Conservation (phyloP, 2,888 invertebrate species). For the Cyrtodaria siliqua region DNA sequence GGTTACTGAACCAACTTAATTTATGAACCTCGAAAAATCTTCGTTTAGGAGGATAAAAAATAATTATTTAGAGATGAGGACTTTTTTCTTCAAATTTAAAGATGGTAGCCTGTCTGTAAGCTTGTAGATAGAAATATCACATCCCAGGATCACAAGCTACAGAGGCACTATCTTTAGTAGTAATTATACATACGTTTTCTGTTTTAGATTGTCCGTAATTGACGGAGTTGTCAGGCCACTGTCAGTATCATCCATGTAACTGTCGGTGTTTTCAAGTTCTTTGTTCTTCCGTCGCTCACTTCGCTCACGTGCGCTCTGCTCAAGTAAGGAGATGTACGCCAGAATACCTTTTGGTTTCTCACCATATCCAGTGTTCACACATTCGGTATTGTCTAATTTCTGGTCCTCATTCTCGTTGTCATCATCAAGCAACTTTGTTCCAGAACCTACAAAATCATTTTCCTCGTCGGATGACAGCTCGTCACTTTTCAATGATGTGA, state of each 20-base stretch:
- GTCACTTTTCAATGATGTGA: conserved; percentile 60
- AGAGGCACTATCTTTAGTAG: too few species aligned
- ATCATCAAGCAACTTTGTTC: conserved; percentile 55
- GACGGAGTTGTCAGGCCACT: conserved; percentile 62
- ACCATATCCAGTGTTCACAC: conserved; percentile 54
- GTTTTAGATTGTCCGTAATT: conserved; percentile 50
- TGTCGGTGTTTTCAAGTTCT: conserved; percentile 57
- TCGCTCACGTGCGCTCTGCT: conserved; percentile 77
- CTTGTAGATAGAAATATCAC: too few species aligned
- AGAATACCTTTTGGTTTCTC: conserved; percentile 79
- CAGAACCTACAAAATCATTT: conserved; percentile 67
- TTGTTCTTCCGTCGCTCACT: conserved; percentile 60
- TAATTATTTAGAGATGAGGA: too few species aligned
- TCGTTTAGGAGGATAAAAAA: too few species aligned
- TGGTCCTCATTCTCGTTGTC: conserved; percentile 53
- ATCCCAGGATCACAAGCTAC: too few species aligned
- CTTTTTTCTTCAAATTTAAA: too few species aligned
- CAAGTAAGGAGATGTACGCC: conserved; percentile 84
- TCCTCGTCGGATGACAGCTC: conserved; percentile 72
- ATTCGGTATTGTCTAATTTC: conserved; percentile 64
- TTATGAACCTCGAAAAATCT: too few species aligned
- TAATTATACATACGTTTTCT: conserved; percentile 53
- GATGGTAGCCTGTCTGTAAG: too few species aligned
- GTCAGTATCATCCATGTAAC: conserved; percentile 53
- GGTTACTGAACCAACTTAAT: too few species aligned